These are phyloP conservation scores for Hapalemur alaotrensis DNA, from an alignment of 2,797 vertebrate species.

Conservation along the genomic window DNA sequence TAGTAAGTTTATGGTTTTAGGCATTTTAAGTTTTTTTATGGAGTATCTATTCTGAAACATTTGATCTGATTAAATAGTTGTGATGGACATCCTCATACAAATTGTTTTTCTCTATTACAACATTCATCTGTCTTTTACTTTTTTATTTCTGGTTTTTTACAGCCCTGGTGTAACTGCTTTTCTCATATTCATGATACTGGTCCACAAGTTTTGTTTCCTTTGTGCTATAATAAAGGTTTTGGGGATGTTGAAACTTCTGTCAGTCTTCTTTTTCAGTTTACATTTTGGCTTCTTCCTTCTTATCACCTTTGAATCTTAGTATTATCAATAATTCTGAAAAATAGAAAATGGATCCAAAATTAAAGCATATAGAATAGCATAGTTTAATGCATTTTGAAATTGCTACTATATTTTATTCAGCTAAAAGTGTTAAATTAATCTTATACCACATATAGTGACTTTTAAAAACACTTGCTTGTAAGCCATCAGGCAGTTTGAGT, in stretches of 20 bases:
- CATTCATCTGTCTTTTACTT: not conserved
- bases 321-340: not conserved
- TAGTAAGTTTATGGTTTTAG: not conserved
- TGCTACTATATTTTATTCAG: not conserved
- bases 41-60: not conserved
- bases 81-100: not conserved
- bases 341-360: conserved; percentile 1
- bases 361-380: not conserved
- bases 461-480: not conserved
- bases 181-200: not conserved
- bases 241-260: not conserved
- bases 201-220: not conserved
- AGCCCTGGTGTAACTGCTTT: not conserved
- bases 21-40: not conserved
- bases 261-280: conserved; percentile 10
- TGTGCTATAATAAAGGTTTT: not conserved
- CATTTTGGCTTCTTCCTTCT: not conserved
- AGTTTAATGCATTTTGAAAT: conserved; percentile 13
- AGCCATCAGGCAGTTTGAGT: not conserved
- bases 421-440: not conserved
- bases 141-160: not conserved
- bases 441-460: not conserved
- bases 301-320: not conserved
- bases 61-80: not conserved
- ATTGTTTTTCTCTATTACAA: not conserved